phyloP scores from a whole-genome alignment of 2,888 invertebrate species.

The Apocheima hispidaria region DNA sequence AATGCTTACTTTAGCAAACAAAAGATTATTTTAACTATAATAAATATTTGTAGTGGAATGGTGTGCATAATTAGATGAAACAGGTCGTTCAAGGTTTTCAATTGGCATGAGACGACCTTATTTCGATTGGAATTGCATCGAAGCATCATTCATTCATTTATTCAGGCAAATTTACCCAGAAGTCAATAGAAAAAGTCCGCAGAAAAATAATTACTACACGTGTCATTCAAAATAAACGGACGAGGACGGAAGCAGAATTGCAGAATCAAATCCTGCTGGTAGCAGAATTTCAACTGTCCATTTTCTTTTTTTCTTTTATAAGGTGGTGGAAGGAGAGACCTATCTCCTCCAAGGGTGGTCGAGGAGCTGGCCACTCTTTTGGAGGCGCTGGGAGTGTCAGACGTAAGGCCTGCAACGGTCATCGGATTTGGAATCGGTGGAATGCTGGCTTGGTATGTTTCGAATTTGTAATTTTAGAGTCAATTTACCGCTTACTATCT shows the following conservation, averaged over 20 bases:
- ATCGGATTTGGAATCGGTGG: constrained; percentile 81
- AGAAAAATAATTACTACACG: no score
- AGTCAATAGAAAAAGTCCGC: no score
- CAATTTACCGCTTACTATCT: no score
- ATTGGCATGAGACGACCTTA: neutral
- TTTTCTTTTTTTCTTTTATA: neutral
- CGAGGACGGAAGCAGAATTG: neutral
- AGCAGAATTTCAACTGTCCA: neutral
- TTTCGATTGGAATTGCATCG: no score
- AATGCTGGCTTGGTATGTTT: constrained; percentile 77
- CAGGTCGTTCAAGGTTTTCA: no score
- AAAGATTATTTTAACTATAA: neutral
- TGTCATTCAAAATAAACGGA: no score
- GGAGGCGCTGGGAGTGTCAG: constrained; percentile 70
- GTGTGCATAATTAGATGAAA: no score
- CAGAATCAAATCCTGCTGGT: neutral
- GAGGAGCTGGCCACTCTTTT: constrained; percentile 70
- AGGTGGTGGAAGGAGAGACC: constrained; percentile 64
- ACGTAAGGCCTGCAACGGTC: constrained; percentile 66
- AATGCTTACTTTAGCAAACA: no score
- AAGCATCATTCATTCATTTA: no score
- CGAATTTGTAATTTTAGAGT: neutral
- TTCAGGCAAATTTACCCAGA: no score
- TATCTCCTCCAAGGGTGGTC: constrained; percentile 73
- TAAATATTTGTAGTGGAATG: neutral